These are phyloP conservation scores for Calliopum simillimum DNA, from an alignment of 2,888 invertebrate genomes.

Conservation along the genomic window DNA sequence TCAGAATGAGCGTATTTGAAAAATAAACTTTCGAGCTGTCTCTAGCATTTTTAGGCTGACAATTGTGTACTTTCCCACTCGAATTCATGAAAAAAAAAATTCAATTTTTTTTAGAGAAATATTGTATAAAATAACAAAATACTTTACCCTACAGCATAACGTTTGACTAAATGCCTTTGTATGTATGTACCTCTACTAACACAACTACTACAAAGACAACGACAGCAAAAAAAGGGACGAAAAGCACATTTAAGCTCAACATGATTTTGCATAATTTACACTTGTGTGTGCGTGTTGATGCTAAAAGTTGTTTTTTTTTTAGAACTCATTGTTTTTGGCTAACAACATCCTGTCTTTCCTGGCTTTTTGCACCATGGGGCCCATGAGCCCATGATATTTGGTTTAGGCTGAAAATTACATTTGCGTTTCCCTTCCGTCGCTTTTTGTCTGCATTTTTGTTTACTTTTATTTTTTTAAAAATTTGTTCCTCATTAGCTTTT, in stretches of 20 bases:
- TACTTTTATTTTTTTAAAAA: background rate
- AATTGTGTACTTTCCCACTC: too few relatives aligned
- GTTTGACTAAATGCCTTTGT: slow-evolving; percentile 6
- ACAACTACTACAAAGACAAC: too few relatives aligned
- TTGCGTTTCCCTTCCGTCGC: background rate
- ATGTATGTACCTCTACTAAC: background rate
- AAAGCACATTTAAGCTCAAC: slow-evolving; percentile 21
- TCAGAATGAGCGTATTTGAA: too few relatives aligned
- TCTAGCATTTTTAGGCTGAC: too few relatives aligned
- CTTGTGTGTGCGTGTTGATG: slow-evolving; percentile 11
- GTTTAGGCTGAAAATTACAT: background rate
- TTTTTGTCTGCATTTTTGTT: background rate
- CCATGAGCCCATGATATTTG: background rate
- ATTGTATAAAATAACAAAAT: too few relatives aligned
- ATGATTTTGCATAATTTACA: slow-evolving; percentile 41
- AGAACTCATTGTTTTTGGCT: background rate
- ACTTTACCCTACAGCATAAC: background rate
- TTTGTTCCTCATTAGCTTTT: slow-evolving; percentile 17
- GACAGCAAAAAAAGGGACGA: background rate
- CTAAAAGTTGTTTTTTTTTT: background rate
- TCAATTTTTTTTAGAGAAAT: too few relatives aligned
- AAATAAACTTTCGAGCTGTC: too few relatives aligned
- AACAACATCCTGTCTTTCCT: background rate
- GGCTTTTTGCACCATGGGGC: background rate
- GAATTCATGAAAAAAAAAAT: too few relatives aligned